Evolutionary conservation across 23 tunicate species (phyloP).

Genomic region (Aplidium turbinatum): DNA sequence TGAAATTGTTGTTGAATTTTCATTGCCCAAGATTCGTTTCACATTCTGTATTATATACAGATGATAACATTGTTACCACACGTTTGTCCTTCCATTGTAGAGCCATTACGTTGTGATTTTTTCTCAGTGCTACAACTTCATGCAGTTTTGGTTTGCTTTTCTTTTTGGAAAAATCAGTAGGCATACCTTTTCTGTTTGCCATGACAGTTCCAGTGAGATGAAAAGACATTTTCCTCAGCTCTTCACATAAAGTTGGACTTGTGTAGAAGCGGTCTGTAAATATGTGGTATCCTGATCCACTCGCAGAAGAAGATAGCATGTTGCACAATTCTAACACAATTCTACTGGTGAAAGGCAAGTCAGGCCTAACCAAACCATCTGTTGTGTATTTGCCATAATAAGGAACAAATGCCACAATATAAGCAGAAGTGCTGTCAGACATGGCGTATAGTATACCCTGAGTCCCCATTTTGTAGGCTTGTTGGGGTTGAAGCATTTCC

Average conservation of each 20-base stretch:
- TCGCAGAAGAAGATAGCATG: slow-evolving; percentile 17
- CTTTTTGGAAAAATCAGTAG: slow-evolving; percentile 1
- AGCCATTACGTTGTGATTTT: slow-evolving; percentile 22
- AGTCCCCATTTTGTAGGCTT: slow-evolving; percentile 30
- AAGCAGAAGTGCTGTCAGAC: slow-evolving; percentile 30
- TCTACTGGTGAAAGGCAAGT: slow-evolving; percentile 27
- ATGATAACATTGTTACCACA: slow-evolving; percentile 22
- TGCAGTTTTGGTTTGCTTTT: slow-evolving; percentile 18
- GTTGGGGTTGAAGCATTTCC: slow-evolving; percentile 40
- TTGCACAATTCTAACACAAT: slow-evolving; percentile 12
- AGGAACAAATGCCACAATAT: slow-evolving; percentile 24
- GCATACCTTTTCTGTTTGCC: slow-evolving; percentile 30
- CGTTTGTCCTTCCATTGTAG: slow-evolving; percentile 32
- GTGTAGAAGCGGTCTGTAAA: slow-evolving; percentile 31
- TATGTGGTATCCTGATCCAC: slow-evolving; percentile 16
- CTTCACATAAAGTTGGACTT: slow-evolving; percentile 32
- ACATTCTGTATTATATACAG: neutral
- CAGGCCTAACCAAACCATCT: slow-evolving; percentile 24
- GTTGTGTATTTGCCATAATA: slow-evolving; percentile 17
- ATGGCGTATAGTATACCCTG: slow-evolving; percentile 18
- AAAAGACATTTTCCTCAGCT: too few species aligned
- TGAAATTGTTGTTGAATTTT: slow-evolving; percentile 5
- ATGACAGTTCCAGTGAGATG: too few species aligned
- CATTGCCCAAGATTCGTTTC: slow-evolving; percentile 11
- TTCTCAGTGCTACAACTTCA: slow-evolving; percentile 25